A percentile compares a stretch with the other conserved stretches of the same genome.
These are phyloP conservation scores for Epinotia demarniana DNA, from an alignment of 2,888 invertebrate species.

Conservation along the genomic window DNA sequence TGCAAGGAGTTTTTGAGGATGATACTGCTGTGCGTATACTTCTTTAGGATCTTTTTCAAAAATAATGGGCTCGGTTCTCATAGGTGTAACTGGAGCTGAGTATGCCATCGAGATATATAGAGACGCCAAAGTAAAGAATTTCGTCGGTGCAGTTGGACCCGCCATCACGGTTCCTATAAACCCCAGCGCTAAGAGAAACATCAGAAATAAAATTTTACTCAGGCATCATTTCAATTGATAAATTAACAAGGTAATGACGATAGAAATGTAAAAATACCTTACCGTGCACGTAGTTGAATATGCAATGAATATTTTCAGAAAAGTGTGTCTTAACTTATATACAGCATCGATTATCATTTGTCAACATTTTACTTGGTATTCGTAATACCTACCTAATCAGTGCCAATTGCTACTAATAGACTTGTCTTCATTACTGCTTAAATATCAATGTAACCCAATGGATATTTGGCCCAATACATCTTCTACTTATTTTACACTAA, in stretches of 20 bases:
- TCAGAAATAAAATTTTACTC: conserved; percentile 3
- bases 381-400: conserved; percentile 1
- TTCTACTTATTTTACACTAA: not conserved
- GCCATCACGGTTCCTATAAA: not conserved
- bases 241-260: not conserved
- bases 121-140: not conserved
- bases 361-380: not conserved
- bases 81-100: not conserved
- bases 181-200: conserved; percentile 1
- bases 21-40: not conserved
- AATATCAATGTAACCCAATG: not conserved
- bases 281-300: not conserved
- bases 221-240: not conserved
- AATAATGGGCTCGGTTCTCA: not conserved
- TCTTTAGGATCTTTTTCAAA: not conserved
- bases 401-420: conserved; percentile 3
- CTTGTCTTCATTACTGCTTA: conserved; percentile 1
- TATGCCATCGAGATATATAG: not conserved
- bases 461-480: not conserved
- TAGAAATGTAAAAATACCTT: conserved; percentile 5
- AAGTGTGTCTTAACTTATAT: conserved; percentile 11
- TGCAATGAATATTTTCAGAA: not conserved
- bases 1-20: not conserved
- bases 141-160: not conserved
- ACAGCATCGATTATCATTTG: not conserved